phyloP scores from a whole-genome alignment of 2,113 vertebrate genomes.

The Marmota flaviventris region DNA sequence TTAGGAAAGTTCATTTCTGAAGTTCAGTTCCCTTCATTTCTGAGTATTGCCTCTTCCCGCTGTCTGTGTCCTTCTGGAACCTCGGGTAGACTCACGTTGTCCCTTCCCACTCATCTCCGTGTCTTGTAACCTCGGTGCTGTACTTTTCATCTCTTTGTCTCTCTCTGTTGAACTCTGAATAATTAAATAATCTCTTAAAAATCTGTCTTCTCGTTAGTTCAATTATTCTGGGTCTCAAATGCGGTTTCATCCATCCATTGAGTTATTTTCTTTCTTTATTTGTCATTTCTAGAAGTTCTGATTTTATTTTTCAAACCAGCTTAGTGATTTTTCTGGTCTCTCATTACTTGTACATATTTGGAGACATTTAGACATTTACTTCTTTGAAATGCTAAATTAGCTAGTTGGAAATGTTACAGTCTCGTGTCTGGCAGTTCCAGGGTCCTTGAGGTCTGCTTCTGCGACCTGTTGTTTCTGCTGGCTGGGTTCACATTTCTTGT shows the following conservation, averaged over 20 bases:
- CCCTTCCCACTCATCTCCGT: not conserved
- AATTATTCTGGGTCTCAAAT: not conserved
- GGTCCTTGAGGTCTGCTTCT: not conserved
- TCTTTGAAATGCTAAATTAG: not conserved
- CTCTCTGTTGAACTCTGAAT: not conserved
- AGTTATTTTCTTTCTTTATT: slow-evolving; percentile 30
- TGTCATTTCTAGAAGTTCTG: slow-evolving; percentile 9
- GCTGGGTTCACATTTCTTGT: not conserved
- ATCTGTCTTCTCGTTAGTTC: not conserved
- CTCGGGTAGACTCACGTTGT: not conserved
- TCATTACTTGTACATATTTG: slow-evolving; percentile 5
- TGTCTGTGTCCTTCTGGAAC: not conserved
- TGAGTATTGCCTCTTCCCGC: not conserved
- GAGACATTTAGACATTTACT: not conserved
- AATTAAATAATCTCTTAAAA: not conserved
- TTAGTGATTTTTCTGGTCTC: not conserved
- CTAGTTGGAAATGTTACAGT: not conserved
- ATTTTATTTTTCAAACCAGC: not conserved
- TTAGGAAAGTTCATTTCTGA: not conserved
- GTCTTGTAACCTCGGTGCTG: not conserved
- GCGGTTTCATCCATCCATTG: not conserved
- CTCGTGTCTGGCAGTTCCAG: not conserved
- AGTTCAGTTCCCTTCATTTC: not conserved
- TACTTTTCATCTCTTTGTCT: not conserved
- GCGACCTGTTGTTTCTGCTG: not conserved